Conservation (phyloP, 1,140 invertebrate species). For the Penaeus indicus region DNA sequence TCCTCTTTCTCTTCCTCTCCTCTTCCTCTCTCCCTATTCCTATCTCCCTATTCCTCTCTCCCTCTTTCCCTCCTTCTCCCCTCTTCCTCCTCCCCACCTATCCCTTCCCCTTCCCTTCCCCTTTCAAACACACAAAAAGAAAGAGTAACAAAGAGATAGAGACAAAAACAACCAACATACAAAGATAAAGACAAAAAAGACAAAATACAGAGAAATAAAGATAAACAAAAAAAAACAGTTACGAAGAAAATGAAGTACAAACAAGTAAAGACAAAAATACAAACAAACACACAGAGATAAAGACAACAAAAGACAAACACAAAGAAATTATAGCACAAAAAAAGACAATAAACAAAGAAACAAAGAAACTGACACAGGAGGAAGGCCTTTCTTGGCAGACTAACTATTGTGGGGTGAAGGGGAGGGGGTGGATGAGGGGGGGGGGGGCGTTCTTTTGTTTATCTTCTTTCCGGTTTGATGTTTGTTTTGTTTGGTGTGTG, state of each 20-base stretch:
- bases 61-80: conserved; percentile 3
- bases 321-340: too few species aligned
- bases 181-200: not conserved
- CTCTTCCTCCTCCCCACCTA: not conserved
- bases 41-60: not conserved
- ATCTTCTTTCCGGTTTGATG: too few species aligned
- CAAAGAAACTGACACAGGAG: too few species aligned
- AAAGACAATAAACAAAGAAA: too few species aligned
- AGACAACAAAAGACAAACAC: too few species aligned
- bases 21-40: not conserved
- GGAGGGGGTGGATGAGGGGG: too few species aligned
- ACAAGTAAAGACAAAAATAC: not conserved
- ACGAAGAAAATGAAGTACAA: not conserved
- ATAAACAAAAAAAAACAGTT: not conserved
- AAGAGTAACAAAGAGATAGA: not conserved
- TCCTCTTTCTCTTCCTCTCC: not conserved
- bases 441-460: too few species aligned
- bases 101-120: conserved; percentile 3
- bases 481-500: too few species aligned
- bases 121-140: not conserved
- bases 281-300: too few species aligned
- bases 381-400: too few species aligned
- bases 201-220: not conserved
- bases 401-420: too few species aligned
- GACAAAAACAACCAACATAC: not conserved